phyloP scores from a whole-genome alignment of 2,888 invertebrate genomes.

The Tachina lurida region DNA sequence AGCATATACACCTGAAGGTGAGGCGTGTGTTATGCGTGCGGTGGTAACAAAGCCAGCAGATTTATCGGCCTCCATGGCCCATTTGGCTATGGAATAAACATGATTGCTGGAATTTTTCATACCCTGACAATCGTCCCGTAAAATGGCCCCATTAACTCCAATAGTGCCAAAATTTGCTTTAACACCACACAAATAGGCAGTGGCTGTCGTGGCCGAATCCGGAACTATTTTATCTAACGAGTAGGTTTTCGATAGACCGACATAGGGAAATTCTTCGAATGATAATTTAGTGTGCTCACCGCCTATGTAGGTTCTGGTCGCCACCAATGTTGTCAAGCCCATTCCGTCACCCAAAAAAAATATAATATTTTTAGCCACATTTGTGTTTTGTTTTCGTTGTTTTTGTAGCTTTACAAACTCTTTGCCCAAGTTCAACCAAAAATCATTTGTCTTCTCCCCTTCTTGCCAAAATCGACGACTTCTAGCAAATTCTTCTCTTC shows the following conservation, averaged over 20 bases:
- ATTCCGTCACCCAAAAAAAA: constrained; percentile 94
- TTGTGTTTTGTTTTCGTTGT: constrained; percentile 49
- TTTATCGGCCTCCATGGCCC: constrained; percentile 88
- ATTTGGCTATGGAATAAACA: constrained; percentile 88
- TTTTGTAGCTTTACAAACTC: constrained; percentile 59
- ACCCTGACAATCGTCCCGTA: constrained; percentile 86
- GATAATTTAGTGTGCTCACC: constrained; percentile 89
- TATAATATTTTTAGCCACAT: constrained; percentile 88
- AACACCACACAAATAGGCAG: constrained; percentile 86
- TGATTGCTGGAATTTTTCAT: constrained; percentile 81
- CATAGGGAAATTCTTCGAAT: constrained; percentile 90
- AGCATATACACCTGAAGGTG: constrained; percentile 87
- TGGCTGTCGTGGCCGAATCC: constrained; percentile 69
- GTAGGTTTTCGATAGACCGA: constrained; percentile 89
- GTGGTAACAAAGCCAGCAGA: constrained; percentile 89
- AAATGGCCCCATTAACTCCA: constrained; percentile 88
- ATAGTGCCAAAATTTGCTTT: constrained; percentile 91
- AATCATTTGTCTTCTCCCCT: constrained; percentile 60
- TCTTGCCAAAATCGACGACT: accelerated
- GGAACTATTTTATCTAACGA: constrained; percentile 90
- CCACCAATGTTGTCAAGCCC: constrained; percentile 91
- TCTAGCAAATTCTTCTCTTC: not conserved
- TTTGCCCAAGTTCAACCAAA: constrained; percentile 70
- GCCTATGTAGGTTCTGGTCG: constrained; percentile 89
- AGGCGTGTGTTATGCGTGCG: constrained; percentile 90